Base-by-base conservation (phyloP, 2,888 invertebrate genomes). In the Drosophila seclusa region DNA sequence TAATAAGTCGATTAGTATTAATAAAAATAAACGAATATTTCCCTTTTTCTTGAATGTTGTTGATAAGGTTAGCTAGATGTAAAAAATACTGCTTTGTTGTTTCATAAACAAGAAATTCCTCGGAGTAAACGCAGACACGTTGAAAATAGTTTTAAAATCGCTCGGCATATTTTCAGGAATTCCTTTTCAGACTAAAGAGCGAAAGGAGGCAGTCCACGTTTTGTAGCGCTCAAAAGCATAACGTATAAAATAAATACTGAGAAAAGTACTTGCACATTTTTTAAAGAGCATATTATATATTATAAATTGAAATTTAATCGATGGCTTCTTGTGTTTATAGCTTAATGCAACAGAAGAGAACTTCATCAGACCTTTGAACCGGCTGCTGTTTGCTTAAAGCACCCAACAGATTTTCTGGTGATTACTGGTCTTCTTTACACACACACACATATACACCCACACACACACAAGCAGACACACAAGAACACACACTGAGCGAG, bases 361-460 rank as follows among this genome's bases (percentile, higher is more conserved):
- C 58, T 73, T 66, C 42, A 66, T 72, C 58, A 72, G 53, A 65
- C 61, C 36, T 21, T 40, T 18, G 45, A 69, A 75, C 45, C 31
- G 48, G 48, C 36, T 40, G 31, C 36, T 36, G 61, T 73, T 78
- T 68, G 73, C 45, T 48, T 58, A 62, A 59, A 55, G 42, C 78
- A 64, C 61, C 69, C 69, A 62, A 70, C 60, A 62, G 76, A 78
- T 78, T 78, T 78, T 55, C 68, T 40, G 48, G 64, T 78, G 68
- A 79, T 78, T 79, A 78, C 80, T 68, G 68, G 76, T 62, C 68
- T 72, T 64, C 53, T 53, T 31, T n/a, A 31, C 48, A 24, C 31
- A 42, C 40, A 52, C 42, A 42, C 29, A 45, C 16, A n/a, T n/a
- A n/a, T n/a, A 36, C 36, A 57, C 38, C 57, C 42, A 21, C 4